Percentiles rank a stretch among this genome's conserved stretches.
Conservation (phyloP, 2,888 invertebrate species). For the Cosmopolites sordidus region DNA sequence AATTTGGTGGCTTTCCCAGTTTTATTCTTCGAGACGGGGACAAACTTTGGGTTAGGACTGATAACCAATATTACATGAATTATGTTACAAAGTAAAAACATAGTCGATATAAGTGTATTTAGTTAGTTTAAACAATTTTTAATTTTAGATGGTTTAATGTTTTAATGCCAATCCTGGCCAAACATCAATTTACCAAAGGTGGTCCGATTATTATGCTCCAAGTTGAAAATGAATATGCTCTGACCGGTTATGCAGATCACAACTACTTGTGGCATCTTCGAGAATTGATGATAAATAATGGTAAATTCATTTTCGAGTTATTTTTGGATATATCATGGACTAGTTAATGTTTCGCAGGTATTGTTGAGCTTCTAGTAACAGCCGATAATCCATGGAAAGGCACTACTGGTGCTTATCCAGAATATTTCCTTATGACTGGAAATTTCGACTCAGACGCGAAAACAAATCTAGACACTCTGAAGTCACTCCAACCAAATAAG, state of each 20-base stretch:
- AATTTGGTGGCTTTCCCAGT: slow-evolving; percentile 50
- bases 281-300: slow-evolving; percentile 42
- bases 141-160: slow-evolving; percentile 49
- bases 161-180: slow-evolving; percentile 51
- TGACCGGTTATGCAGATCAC: slow-evolving; percentile 34
- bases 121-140: neutral
- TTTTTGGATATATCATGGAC: neutral
- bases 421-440: slow-evolving; percentile 50
- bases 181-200: slow-evolving; percentile 62
- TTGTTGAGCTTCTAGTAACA: slow-evolving; percentile 52
- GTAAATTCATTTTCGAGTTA: slow-evolving; percentile 24
- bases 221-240: slow-evolving; percentile 61
- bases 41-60: slow-evolving; percentile 45
- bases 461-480: slow-evolving; percentile 45
- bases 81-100: slow-evolving; percentile 49
- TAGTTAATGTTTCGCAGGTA: slow-evolving; percentile 15
- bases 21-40: slow-evolving; percentile 43
- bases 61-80: slow-evolving; percentile 40
- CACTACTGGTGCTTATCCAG: slow-evolving; percentile 35
- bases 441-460: slow-evolving; percentile 50
- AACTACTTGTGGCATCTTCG: slow-evolving; percentile 48
- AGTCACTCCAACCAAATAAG: slow-evolving; percentile 49
- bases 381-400: slow-evolving; percentile 47
- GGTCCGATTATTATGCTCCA: slow-evolving; percentile 86
- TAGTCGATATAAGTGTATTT: no score